Base-by-base conservation (phyloP, 2,888 invertebrate genomes). In the Teleogryllus oceanicus region DNA sequence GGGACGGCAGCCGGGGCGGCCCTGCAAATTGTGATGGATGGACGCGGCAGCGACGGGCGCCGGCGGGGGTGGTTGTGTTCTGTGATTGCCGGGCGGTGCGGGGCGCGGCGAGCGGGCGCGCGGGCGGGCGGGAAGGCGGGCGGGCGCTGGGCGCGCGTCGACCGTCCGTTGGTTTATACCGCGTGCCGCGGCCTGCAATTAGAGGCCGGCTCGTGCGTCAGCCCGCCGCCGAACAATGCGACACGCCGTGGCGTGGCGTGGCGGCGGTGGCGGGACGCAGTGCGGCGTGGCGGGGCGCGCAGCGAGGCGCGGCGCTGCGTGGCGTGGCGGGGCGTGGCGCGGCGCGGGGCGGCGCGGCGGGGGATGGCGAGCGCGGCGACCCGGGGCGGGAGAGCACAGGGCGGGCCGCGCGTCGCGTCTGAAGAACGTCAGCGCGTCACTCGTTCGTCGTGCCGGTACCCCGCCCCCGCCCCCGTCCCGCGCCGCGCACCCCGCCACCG, bases 381-480 rank as follows among this genome's bases (percentile, higher is more conserved):
- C 16, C 16, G 16, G 62, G n/a, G 62, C n/a, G 62, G 16, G 16
- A n/a, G 13, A n/a, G 62, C 62, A 62, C 37, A 62, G 62, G 62
- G 62, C 62, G 62, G 62, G 62, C 13, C 62, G 16, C 62, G 62
- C 13, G 62, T n/a, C n/a, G 62, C n/a, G 62, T 62, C 16, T 13
- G 16, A 62, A 62, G 62, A 62, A 62, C 62, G 62, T 62, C 62
- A 62, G 62, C 62, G 62, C n/a, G 62, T 62, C 62, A 62, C 62
- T 62, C 62, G 62, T 62, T 62, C 62, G 62, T 62, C 62, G 62
- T 62, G 62, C 62, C n/a, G 13, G 13, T 62, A 16, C 18, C 62
- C 62, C 62, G 18, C 62, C 62, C 62, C 62, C 0, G 3, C 62
- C 62, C 62, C 62, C 1, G 4, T 16, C 62, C 16, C 62, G 62